A percentile compares a stretch with the other conserved stretches of the same genome.
phyloP scores from a whole-genome alignment of 2,797 vertebrate genomes.

The Malurus leucopterus region DNA sequence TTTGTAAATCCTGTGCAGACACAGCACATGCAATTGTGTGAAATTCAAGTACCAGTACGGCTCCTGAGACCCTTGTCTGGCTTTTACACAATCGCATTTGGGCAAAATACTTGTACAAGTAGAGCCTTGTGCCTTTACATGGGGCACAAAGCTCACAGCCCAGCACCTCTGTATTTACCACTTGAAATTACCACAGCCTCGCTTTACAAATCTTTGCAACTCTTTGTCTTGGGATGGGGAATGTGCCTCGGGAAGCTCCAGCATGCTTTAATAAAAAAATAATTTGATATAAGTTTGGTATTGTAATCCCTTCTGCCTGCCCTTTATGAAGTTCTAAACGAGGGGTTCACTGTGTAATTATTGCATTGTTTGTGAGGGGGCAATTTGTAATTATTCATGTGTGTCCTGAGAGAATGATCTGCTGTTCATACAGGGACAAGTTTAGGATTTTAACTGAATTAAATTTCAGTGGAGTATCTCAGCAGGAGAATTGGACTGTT shows the following conservation, averaged over 20 bases:
- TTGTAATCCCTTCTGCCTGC: not conserved
- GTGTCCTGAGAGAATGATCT: not conserved
- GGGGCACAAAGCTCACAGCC: not conserved
- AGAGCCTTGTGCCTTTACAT: accelerated
- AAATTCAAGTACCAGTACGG: accelerated
- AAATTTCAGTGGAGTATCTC: not conserved
- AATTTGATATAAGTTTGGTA: not conserved
- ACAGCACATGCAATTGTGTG: accelerated
- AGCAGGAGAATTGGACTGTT: not conserved
- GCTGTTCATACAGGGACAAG: not conserved
- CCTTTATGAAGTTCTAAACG: not conserved
- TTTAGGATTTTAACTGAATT: not conserved
- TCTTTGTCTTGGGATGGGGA: not conserved
- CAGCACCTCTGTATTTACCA: not conserved
- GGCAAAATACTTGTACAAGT: not conserved
- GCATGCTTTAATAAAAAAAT: not conserved
- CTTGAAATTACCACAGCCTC: not conserved
- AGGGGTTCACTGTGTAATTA: not conserved
- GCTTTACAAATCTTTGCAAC: not conserved
- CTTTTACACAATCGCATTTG: not conserved
- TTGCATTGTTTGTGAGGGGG: not conserved
- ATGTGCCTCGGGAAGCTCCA: not conserved
- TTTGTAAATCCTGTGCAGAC: not conserved
- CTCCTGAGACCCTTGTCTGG: not conserved
- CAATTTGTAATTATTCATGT: not conserved